These are phyloP conservation scores for roundworm (Caenorhabditis elegans) DNA, from an alignment of 1,140 invertebrate species.

Conservation along the genomic window DNA sequence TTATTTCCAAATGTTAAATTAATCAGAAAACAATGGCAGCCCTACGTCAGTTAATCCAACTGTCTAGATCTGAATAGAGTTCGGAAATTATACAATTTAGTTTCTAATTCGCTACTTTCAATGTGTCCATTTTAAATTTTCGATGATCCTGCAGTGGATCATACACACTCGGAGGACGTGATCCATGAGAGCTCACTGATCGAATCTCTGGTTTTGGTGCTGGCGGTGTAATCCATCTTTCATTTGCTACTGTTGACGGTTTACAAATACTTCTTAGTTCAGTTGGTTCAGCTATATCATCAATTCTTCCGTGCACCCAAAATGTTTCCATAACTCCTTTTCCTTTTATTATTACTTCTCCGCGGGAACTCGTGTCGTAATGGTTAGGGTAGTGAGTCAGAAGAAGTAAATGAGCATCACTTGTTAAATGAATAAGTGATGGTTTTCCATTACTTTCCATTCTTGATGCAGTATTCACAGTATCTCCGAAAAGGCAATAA, in stretches of 20 bases:
- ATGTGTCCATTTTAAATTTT: not conserved
- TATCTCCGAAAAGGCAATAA: conserved; percentile 77
- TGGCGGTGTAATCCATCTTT: not conserved
- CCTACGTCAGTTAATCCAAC: no score
- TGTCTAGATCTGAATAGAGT: no score
- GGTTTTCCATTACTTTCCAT: conserved; percentile 86
- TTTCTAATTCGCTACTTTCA: not conserved
- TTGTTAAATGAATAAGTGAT: conserved; percentile 55
- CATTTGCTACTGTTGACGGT: not conserved
- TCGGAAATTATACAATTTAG: no score
- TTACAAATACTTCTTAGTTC: not conserved
- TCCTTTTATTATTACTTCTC: conserved; percentile 62
- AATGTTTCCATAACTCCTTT: conserved; percentile 56
- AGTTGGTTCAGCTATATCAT: not conserved
- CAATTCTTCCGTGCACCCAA: conserved; percentile 46
- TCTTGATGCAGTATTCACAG: conserved; percentile 86
- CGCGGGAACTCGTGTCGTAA: conserved; percentile 58
- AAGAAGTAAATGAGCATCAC: conserved; percentile 51
- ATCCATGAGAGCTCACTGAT: not conserved
- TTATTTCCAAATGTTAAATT: no score
- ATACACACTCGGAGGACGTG: not conserved
- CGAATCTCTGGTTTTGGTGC: not conserved
- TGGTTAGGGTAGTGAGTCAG: conserved; percentile 51
- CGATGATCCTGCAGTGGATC: not conserved
- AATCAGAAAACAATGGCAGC: no score